Percentiles rank a stretch among this genome's conserved stretches.
Evolutionary conservation across 2,888 invertebrate genomes (phyloP).

Genomic region (Altica lythri): DNA sequence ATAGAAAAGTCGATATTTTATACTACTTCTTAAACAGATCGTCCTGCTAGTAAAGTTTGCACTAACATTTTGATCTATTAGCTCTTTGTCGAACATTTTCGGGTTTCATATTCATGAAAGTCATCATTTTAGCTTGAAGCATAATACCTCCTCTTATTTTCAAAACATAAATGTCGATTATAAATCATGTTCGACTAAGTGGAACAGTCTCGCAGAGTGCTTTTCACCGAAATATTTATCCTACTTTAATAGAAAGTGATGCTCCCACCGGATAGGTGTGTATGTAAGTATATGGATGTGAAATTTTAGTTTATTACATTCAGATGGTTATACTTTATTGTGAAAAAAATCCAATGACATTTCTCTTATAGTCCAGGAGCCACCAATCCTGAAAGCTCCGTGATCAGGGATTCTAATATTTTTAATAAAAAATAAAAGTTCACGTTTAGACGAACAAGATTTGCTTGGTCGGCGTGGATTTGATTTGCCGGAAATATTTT

Average conservation of each 20-base stretch:
- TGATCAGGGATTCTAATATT: no score
- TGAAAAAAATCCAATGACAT: no score
- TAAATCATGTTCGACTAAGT: slow-evolving; percentile 12
- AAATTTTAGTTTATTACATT: not conserved
- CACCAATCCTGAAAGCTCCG: no score
- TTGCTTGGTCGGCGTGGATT: no score
- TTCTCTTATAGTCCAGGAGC: no score
- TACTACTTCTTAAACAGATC: not conserved
- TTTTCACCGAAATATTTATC: not conserved
- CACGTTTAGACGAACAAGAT: no score
- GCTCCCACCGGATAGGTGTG: not conserved
- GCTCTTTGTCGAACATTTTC: slow-evolving; percentile 5
- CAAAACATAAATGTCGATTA: slow-evolving; percentile 10
- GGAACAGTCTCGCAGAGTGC: slow-evolving; percentile 7
- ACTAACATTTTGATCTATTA: slow-evolving; percentile 10
- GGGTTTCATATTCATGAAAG: slow-evolving; percentile 8
- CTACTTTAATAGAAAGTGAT: not conserved
- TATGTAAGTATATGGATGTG: not conserved
- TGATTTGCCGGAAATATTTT: no score
- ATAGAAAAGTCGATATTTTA: slow-evolving; percentile 1
- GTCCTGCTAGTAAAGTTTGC: not conserved
- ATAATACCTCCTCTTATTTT: not conserved
- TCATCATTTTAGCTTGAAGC: slow-evolving; percentile 3
- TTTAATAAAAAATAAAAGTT: no score
- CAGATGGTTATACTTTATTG: no score